Conservation (phyloP, 2,797 vertebrate genomes). For the Apogon hyalosoma region DNA sequence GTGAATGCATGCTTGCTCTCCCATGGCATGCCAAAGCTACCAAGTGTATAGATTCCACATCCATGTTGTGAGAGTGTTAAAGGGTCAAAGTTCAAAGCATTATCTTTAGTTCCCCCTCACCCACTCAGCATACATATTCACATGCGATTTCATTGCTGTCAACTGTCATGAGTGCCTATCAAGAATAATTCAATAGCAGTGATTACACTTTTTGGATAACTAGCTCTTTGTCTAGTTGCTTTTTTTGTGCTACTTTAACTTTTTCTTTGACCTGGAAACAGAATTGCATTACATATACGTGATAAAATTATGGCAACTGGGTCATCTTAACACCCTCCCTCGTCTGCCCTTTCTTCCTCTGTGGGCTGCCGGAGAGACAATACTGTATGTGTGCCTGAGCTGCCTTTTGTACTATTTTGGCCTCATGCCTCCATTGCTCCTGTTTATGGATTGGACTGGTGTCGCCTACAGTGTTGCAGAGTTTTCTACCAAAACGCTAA, state of each 20-base stretch:
- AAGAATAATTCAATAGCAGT: slow-evolving; percentile 5
- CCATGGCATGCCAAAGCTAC: slow-evolving; percentile 11
- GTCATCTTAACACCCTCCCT: neutral
- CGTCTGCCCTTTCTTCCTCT: neutral
- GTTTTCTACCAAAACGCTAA: slow-evolving; percentile 48
- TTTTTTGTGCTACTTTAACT: neutral
- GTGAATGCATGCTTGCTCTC: slow-evolving; percentile 27
- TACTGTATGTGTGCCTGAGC: slow-evolving; percentile 7
- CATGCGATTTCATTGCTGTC: neutral
- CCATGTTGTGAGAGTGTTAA: slow-evolving; percentile 15
- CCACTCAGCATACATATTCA: neutral
- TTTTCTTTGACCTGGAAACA: slow-evolving; percentile 1
- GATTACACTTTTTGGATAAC: neutral
- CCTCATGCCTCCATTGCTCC: slow-evolving; percentile 22
- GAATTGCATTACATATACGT: neutral
- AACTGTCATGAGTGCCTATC: neutral
- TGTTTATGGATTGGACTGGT: slow-evolving; percentile 40
- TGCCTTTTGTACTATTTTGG: slow-evolving; percentile 34
- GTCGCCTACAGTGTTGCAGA: slow-evolving; percentile 47
- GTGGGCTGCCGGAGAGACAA: slow-evolving; percentile 12
- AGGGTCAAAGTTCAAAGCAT: slow-evolving; percentile 28
- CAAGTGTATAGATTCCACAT: slow-evolving; percentile 9
- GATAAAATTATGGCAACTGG: slow-evolving; percentile 6
- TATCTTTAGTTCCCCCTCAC: neutral
- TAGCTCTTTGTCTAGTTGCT: no score